These are phyloP conservation scores for Drosophila setifemur DNA, from an alignment of 1,140 invertebrate genomes.

Conservation along the genomic window DNA sequence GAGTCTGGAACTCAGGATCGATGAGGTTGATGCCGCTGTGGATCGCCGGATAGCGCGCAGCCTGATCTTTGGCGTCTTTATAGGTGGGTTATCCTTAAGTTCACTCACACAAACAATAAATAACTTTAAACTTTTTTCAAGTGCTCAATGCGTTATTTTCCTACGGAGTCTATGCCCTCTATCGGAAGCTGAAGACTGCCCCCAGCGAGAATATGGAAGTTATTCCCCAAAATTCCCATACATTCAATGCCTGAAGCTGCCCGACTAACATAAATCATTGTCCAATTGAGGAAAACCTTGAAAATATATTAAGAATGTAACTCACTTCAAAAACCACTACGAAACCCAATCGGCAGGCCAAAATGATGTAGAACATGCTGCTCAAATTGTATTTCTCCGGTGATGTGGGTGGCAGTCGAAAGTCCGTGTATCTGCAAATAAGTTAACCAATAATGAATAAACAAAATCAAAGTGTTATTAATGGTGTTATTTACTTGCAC, in stretches of 20 bases:
- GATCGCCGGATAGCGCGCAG: conserved; percentile 73
- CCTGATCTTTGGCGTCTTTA: conserved; percentile 72
- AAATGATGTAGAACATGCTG: conserved; percentile 94
- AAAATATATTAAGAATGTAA: neutral
- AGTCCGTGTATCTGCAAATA: conserved; percentile 85
- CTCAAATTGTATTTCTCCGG: conserved; percentile 87
- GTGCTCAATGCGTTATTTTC: conserved; percentile 67
- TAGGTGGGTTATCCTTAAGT: conserved; percentile 28
- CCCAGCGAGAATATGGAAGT: conserved; percentile 61
- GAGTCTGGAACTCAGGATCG: conserved; percentile 71
- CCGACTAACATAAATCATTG: neutral
- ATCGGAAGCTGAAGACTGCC: conserved; percentile 61
- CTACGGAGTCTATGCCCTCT: conserved; percentile 71
- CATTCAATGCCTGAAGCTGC: conserved; percentile 11
- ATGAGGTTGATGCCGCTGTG: conserved; percentile 72
- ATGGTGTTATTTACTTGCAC: conserved; percentile 79
- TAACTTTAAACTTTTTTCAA: neutral
- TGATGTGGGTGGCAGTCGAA: conserved; percentile 88
- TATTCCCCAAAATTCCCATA: conserved; percentile 26
- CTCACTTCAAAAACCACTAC: conserved; percentile 96
- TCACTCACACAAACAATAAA: neutral
- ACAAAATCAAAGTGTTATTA: neutral
- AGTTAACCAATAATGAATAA: neutral
- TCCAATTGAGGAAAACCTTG: neutral
- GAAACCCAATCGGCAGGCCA: conserved; percentile 94